phyloP scores from a whole-genome alignment of 35 echinoderm and acorn worm genomes.

The Stichopus chloronotus region DNA sequence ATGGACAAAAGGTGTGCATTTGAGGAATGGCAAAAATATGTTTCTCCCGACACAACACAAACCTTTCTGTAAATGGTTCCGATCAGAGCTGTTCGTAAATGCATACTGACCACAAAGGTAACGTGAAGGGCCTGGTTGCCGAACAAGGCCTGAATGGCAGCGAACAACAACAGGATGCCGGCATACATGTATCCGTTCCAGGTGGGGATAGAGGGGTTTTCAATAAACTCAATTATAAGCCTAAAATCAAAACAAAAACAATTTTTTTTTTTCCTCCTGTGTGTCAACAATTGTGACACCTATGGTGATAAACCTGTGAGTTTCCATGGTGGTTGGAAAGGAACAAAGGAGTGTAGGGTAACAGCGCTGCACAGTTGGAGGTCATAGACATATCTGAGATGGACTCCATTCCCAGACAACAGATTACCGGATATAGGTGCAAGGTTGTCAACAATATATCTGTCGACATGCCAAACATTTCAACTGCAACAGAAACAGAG shows the following conservation, averaged over 20 bases:
- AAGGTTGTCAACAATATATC: no score
- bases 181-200: conserved; percentile 86
- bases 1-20: no score
- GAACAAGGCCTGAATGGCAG: conserved; percentile 69
- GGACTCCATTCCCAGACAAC: no score
- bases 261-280: not conserved
- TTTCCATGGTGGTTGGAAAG: no score
- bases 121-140: conserved; percentile 78
- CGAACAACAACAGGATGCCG: conserved; percentile 39
- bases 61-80: conserved; percentile 87
- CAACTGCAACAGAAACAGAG: no score
- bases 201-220: conserved; percentile 57
- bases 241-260: conserved; percentile 38
- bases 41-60: not conserved
- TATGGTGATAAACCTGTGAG: no score
- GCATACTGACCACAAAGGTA: conserved; percentile 74
- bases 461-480: no score
- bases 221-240: conserved; percentile 74
- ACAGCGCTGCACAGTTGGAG: no score
- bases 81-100: conserved; percentile 76
- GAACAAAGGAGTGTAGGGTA: no score
- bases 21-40: no score
- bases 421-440: no score
- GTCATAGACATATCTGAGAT: no score
- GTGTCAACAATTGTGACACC: not conserved